These are phyloP conservation scores for Pterois miles DNA, from an alignment of 2,797 vertebrate genomes.

Conservation along the genomic window DNA sequence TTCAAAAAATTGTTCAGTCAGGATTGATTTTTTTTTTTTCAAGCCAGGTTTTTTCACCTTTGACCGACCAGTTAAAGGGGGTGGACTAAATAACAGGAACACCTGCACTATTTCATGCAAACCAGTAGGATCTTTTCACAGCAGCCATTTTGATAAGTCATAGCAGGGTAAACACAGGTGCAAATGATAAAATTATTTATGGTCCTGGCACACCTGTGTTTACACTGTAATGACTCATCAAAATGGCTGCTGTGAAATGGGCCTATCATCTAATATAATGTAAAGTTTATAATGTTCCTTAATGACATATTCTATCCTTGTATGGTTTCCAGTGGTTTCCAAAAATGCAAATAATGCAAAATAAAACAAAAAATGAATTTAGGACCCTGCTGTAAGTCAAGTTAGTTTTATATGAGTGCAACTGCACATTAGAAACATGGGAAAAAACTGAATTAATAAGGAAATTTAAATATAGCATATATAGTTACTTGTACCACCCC, in stretches of 20 bases:
- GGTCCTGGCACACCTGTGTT: too few species aligned
- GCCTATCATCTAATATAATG: too few species aligned
- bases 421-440: not conserved
- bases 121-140: not conserved
- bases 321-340: not conserved
- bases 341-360: too few species aligned
- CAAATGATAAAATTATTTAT: too few species aligned
- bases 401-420: not conserved
- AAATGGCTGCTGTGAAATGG: too few species aligned
- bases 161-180: too few species aligned
- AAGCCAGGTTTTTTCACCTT: not conserved
- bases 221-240: too few species aligned
- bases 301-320: not conserved
- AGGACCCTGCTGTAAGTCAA: not conserved
- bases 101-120: not conserved
- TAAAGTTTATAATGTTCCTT: not conserved
- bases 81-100: conserved; percentile 14
- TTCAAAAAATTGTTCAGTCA: conserved; percentile 28
- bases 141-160: too few species aligned
- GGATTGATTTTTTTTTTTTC: conserved; percentile 11
- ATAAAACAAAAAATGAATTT: not conserved
- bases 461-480: not conserved
- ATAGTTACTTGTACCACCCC: not conserved
- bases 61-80: not conserved
- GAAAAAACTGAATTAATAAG: not conserved